Conservation (phyloP, 2,888 invertebrate genomes). For the Eristalis pertinax region DNA sequence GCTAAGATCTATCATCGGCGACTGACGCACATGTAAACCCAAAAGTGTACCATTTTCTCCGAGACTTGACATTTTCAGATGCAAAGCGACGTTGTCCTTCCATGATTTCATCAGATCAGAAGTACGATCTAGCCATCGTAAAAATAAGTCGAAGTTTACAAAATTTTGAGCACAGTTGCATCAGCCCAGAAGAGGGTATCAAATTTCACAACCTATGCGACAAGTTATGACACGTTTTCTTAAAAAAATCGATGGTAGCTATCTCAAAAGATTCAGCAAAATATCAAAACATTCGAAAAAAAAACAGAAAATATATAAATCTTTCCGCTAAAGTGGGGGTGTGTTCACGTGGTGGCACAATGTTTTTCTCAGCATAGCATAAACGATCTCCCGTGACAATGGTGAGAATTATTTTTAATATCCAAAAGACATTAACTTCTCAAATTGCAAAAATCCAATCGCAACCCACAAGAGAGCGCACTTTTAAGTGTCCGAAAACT, state of each 20-base stretch:
- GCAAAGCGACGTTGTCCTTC: too few species aligned
- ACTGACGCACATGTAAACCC: too few species aligned
- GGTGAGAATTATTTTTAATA: background rate
- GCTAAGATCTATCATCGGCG: too few species aligned
- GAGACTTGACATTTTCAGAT: too few species aligned
- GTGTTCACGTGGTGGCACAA: constrained; percentile 14
- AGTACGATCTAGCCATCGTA: too few species aligned
- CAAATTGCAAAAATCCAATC: background rate
- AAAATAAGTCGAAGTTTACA: too few species aligned
- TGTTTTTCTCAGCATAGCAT: background rate
- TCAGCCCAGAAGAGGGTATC: too few species aligned
- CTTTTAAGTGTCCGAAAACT: constrained; percentile 43
- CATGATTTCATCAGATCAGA: too few species aligned
- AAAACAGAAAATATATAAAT: constrained; percentile 6
- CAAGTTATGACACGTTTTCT: background rate
- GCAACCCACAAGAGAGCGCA: constrained; percentile 3
- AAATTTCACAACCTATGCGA: too few species aligned
- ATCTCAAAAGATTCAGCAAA: constrained; percentile 2
- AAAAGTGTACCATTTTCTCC: too few species aligned
- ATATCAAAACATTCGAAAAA: background rate
- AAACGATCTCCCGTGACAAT: background rate
- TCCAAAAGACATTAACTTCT: background rate
- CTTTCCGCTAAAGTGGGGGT: background rate
- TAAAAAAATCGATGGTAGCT: constrained; percentile 20
- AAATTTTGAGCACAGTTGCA: too few species aligned